These are phyloP conservation scores for Cheilosia grossa DNA, from an alignment of 2,888 invertebrate species.

Conservation along the genomic window DNA sequence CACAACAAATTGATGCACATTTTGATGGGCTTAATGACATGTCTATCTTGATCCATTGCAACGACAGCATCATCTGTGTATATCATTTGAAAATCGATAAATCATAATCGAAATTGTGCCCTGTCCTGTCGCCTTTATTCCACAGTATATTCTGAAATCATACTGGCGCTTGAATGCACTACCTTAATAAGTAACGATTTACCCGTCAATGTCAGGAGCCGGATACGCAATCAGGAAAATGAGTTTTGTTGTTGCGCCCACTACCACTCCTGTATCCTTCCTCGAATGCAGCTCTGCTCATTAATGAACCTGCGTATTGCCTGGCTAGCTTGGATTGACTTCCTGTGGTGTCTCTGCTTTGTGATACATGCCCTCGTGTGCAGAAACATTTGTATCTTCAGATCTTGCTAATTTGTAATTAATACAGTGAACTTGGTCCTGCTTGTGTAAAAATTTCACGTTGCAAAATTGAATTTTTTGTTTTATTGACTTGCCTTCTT, in stretches of 20 bases:
- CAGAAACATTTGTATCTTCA: conserved; percentile 35
- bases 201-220: conserved; percentile 59
- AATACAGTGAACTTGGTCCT: conserved; percentile 1
- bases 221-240: conserved; percentile 68
- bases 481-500: background rate
- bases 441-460: conserved; percentile 26
- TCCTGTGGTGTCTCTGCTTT: conserved; percentile 12
- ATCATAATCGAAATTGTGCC: conserved; percentile 55
- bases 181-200: conserved; percentile 53
- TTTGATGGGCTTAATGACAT: conserved; percentile 53
- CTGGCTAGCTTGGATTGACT: conserved; percentile 16
- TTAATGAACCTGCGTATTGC: conserved; percentile 24
- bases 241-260: conserved; percentile 24
- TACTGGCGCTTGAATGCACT: conserved; percentile 23
- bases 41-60: background rate
- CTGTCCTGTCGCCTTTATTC: conserved; percentile 31
- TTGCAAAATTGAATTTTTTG: conserved; percentile 8
- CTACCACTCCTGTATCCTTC: conserved; percentile 5
- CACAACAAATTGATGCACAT: conserved; percentile 45
- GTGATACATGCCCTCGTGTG: background rate
- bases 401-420: conserved; percentile 52
- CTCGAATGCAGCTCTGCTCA: background rate
- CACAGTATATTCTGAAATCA: conserved; percentile 28
- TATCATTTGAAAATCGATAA: conserved; percentile 36
- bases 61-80: background rate